Conservation (phyloP, 2,113 vertebrate species). For the Eubucco bourcierii region DNA sequence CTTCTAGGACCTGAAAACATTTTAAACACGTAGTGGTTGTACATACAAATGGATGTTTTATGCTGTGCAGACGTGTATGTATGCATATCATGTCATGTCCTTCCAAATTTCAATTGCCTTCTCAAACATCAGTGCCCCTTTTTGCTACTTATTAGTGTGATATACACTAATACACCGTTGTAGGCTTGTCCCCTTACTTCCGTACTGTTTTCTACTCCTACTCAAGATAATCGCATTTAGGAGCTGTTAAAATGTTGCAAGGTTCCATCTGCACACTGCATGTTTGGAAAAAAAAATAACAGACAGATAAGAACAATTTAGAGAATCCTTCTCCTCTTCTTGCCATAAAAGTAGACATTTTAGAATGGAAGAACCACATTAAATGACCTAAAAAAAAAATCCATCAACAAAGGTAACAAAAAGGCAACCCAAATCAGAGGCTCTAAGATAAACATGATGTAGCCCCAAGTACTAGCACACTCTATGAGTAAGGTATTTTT, state of each 20-base stretch:
- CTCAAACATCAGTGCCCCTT: constrained; percentile 58
- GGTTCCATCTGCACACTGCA: constrained; percentile 36
- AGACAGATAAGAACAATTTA: constrained; percentile 60
- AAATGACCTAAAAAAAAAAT: constrained; percentile 92
- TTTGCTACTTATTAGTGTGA: constrained; percentile 59
- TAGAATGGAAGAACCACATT: constrained; percentile 35
- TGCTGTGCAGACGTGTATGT: constrained; percentile 24
- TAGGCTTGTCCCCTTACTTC: constrained; percentile 62
- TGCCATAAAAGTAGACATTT: constrained; percentile 45
- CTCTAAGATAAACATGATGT: constrained; percentile 80
- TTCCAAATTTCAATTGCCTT: constrained; percentile 58
- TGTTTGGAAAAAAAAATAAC: constrained; percentile 59
- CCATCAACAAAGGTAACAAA: constrained; percentile 75
- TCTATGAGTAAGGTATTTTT: constrained; percentile 86
- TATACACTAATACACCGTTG: constrained; percentile 38
- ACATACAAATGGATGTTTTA: background rate
- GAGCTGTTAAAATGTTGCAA: constrained; percentile 63
- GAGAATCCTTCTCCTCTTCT: constrained; percentile 63
- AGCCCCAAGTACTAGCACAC: constrained; percentile 84
- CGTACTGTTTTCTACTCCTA: constrained; percentile 63
- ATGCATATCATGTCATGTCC: constrained; percentile 38
- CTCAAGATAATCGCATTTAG: constrained; percentile 62
- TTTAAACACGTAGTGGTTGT: constrained; percentile 27
- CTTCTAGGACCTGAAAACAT: constrained; percentile 28
- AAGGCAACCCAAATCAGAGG: constrained; percentile 80